Evolutionary conservation across 2,113 vertebrate genomes (phyloP), one percentile per base, ranked within the genome.

Genomic region (Calonectris borealis): DNA sequence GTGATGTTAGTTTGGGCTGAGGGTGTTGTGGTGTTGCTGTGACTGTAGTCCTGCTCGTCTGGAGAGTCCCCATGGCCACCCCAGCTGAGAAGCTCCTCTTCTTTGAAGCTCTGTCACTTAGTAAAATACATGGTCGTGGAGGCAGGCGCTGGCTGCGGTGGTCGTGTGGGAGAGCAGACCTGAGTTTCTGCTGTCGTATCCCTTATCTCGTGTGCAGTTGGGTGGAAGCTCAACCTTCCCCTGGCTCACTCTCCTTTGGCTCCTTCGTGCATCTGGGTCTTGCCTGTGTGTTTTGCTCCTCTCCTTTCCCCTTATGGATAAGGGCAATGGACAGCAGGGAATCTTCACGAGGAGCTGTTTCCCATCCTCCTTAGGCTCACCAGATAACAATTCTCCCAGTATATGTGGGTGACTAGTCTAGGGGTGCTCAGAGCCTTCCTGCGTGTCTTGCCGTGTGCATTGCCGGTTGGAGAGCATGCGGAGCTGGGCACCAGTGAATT

Each of bases 361-460:
- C 32, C n/a, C 68, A 49, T 44, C 32, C 11, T 81, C 9, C 58
- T 49, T n/a, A 18, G 17, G 18, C 71, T 83, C 25, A 6, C 10
- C 34, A 29, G 36, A 1, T 58, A 8, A 26, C 22, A 31, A 0
- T 62, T 64, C n/a, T 42, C 16, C 22, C 29, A 26, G 32, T 22
- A 2, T 26, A 7, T 10, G 11, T 52, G 29, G 8, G 11, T 61
- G 31, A 48, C 66, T 8, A 22, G 52, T 13, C 19, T 14, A 22
- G 44, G 26, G 24, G 15, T 31, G 42, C 55, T 44, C 10, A 5
- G 51, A 10, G 32, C 40, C 40, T 42, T 48, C 42, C 32, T 36
- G 20, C 5, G 0, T 5, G 17, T n/a, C 29, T 70, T n/a, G 26
- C 16, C 15, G 2, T 0, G 1, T 6, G n/a, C 2, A 0, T 7